Evolutionary conservation across 1,140 invertebrate genomes (phyloP).

Genomic region (Cydia splendana): DNA sequence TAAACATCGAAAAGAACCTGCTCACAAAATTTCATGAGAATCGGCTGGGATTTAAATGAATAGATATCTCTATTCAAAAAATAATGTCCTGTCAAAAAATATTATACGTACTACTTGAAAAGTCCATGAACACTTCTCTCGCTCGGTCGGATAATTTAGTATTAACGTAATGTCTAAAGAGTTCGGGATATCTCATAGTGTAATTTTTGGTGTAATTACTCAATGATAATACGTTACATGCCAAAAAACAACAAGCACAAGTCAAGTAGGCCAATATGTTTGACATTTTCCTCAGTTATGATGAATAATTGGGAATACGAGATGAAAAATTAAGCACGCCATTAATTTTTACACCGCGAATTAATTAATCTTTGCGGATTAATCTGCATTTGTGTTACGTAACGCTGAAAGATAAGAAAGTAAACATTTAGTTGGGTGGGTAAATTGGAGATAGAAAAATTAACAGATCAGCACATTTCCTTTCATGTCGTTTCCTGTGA

Average conservation of each 20-base stretch:
- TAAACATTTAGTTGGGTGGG: neutral
- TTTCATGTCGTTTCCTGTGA: slow-evolving; percentile 28
- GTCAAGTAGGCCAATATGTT: neutral
- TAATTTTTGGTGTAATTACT: slow-evolving; percentile 30
- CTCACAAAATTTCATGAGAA: too few species aligned
- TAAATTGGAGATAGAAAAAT: neutral
- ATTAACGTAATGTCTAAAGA: slow-evolving; percentile 53
- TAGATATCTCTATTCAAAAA: too few species aligned
- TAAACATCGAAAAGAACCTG: too few species aligned
- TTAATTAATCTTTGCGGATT: neutral
- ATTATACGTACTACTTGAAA: neutral
- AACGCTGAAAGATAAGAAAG: slow-evolving; percentile 3
- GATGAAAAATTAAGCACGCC: neutral
- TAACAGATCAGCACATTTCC: neutral
- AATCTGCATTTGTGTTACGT: neutral
- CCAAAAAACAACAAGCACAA: neutral
- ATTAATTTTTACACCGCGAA: neutral
- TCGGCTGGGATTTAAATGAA: too few species aligned
- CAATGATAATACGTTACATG: neutral
- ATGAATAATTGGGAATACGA: neutral
- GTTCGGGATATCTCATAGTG: slow-evolving; percentile 45
- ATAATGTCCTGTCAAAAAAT: too few species aligned
- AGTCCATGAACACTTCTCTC: slow-evolving; percentile 49
- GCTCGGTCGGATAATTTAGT: slow-evolving; percentile 48
- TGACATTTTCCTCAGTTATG: neutral